Evolutionary conservation across 2,113 vertebrate species (phyloP).

Genomic region (Thalassoma bifasciatum): DNA sequence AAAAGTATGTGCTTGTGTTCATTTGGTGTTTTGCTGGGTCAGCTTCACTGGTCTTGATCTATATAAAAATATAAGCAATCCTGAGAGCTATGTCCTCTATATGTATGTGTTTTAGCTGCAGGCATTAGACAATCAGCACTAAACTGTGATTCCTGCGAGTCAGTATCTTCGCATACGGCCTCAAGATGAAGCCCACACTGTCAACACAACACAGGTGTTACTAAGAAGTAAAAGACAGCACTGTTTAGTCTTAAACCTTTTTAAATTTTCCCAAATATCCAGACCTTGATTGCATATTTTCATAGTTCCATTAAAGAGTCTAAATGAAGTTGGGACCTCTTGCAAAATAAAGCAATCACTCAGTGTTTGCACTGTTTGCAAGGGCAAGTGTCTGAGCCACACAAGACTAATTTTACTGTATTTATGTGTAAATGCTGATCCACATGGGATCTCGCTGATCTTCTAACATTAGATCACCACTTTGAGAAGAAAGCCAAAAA

Average conservation of each 20-base stretch:
- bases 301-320: not conserved
- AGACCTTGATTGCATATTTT: not conserved
- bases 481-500: conserved; percentile 9
- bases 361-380: not conserved
- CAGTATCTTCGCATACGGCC: conserved; percentile 3
- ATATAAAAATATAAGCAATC: not conserved
- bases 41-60: conserved; percentile 11
- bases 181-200: not conserved
- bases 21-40: not conserved
- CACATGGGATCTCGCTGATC: not conserved
- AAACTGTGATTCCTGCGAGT: conserved; percentile 26
- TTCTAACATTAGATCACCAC: not conserved
- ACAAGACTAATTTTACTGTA: not conserved
- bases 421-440: not conserved
- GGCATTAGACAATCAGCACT: conserved; percentile 12
- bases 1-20: not conserved
- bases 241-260: not conserved
- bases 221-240: not conserved
- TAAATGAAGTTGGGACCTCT: not conserved
- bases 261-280: not conserved
- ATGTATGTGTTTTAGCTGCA: conserved; percentile 32
- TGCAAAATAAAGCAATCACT: not conserved
- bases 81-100: not conserved
- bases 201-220: conserved; percentile 12
- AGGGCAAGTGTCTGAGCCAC: not conserved